Conservation (phyloP, 2,113 vertebrate genomes). For the Ancistrus triradiatus region DNA sequence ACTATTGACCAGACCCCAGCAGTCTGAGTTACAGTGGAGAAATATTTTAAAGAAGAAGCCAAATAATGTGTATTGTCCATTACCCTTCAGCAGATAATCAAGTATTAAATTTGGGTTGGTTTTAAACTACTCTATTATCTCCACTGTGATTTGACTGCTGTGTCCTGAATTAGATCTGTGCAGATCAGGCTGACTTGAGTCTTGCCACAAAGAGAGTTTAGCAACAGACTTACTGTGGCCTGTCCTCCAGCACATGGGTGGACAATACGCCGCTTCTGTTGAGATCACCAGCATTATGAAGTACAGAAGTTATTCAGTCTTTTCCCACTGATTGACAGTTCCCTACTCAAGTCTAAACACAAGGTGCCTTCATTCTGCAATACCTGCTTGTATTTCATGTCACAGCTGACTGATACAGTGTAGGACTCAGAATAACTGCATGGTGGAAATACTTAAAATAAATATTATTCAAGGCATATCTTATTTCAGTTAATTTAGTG, state of each 20-base stretch:
- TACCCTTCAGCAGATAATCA: not conserved
- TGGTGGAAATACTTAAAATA: too few species aligned
- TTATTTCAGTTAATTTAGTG: too few species aligned
- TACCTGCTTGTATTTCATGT: not conserved
- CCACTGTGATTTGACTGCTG: conserved; percentile 40
- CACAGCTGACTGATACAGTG: too few species aligned
- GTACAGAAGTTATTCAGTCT: conserved; percentile 40
- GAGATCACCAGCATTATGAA: conserved; percentile 64
- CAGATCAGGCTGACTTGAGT: conserved; percentile 54
- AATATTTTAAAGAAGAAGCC: conserved; percentile 1
- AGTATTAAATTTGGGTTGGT: not conserved
- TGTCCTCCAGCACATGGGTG: conserved; percentile 70
- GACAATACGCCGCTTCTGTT: conserved; percentile 77
- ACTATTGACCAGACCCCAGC: conserved; percentile 55
- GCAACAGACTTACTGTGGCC: conserved; percentile 70
- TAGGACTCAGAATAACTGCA: too few species aligned
- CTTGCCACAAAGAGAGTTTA: conserved; percentile 73
- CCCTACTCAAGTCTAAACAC: conserved; percentile 14
- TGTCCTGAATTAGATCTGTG: conserved; percentile 52
- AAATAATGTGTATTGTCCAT: not conserved
- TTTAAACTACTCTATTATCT: conserved; percentile 1
- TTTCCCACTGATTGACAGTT: conserved; percentile 26
- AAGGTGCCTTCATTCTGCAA: conserved; percentile 50
- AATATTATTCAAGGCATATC: too few species aligned
- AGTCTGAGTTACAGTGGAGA: conserved; percentile 27